Conservation (phyloP, 2,113 vertebrate species). For the Axis porcinus region DNA sequence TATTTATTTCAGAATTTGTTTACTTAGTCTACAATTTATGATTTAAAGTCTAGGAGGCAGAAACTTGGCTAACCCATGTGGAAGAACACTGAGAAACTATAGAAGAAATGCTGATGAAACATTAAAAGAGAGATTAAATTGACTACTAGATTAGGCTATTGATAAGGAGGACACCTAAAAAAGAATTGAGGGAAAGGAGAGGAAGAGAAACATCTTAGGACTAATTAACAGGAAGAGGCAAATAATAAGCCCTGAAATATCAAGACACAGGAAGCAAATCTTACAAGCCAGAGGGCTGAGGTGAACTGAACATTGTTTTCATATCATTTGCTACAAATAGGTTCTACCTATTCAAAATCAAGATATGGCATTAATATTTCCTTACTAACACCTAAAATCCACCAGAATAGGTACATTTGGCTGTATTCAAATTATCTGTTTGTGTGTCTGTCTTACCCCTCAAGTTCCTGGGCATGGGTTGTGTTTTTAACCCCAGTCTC, state of each 20-base stretch:
- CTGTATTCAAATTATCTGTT: background rate
- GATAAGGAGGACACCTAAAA: background rate
- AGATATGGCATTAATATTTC: background rate
- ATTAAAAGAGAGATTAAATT: slow-evolving; percentile 28
- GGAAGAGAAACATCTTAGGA: background rate
- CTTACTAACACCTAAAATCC: background rate
- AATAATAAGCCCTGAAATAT: background rate
- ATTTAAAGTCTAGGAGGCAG: background rate
- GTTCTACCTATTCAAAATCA: background rate
- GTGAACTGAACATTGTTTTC: background rate
- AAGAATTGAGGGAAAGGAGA: background rate
- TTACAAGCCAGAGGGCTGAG: background rate
- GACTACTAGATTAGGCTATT: background rate
- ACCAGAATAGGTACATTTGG: background rate
- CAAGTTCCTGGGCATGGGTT: background rate
- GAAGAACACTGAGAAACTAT: background rate
- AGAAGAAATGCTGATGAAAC: slow-evolving; percentile 50
- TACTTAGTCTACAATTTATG: background rate
- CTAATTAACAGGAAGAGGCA: background rate
- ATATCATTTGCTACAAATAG: background rate
- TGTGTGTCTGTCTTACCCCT: background rate
- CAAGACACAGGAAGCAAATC: background rate
- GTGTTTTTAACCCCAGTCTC: background rate
- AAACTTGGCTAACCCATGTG: background rate
- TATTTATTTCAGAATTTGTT: background rate